These are phyloP conservation scores for Lagopus muta DNA, from an alignment of 2,113 vertebrate species.

Conservation along the genomic window DNA sequence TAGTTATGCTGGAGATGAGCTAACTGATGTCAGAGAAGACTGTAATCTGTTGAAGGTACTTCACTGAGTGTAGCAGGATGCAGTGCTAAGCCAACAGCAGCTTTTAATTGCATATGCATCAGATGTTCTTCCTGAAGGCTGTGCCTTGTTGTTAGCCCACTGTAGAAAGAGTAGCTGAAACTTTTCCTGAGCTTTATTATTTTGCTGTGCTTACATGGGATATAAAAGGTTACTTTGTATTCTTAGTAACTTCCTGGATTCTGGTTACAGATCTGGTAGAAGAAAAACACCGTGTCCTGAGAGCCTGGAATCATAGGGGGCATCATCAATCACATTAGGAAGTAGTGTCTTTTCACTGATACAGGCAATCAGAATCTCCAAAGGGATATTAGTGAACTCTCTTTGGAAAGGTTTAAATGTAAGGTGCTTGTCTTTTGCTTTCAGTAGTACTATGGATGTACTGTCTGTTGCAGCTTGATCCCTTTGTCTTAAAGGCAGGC, in stretches of 20 bases:
- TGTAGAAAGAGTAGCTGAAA: neutral
- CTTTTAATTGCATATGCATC: neutral
- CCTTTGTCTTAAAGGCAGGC: neutral
- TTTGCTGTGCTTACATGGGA: neutral
- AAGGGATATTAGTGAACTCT: neutral
- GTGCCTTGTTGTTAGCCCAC: neutral
- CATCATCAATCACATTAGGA: neutral
- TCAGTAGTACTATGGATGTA: neutral
- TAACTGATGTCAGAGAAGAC: neutral
- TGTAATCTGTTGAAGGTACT: neutral
- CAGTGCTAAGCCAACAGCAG: neutral
- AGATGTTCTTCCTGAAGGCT: neutral
- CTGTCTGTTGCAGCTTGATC: neutral
- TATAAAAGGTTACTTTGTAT: neutral
- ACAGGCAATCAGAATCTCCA: neutral
- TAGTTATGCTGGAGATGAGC: neutral
- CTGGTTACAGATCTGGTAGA: neutral
- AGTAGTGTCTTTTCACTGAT: neutral
- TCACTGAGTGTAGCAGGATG: neutral
- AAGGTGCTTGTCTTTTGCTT: neutral
- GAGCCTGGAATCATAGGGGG: neutral
- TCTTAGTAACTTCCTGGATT: neutral
- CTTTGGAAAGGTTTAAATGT: neutral
- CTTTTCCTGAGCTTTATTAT: neutral
- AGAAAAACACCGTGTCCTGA: neutral